Evolutionary conservation across 2,113 vertebrate genomes (phyloP).

Genomic region (Solea solea): DNA sequence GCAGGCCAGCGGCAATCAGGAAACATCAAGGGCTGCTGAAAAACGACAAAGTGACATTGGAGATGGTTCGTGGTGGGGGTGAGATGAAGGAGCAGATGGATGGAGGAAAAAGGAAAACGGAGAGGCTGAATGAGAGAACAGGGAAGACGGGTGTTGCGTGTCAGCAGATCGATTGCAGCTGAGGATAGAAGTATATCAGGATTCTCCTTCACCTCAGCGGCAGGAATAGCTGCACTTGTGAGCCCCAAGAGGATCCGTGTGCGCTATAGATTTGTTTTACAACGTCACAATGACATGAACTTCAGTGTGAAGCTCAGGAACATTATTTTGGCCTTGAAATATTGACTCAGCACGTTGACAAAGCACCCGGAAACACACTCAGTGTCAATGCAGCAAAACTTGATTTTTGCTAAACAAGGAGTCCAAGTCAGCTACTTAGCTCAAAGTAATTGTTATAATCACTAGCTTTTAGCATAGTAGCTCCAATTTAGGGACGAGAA

Average conservation of each 20-base stretch:
- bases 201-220: conserved; percentile 59
- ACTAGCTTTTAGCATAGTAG: neutral
- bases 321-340: neutral
- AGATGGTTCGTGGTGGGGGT: conserved; percentile 29
- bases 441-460: too few relatives aligned
- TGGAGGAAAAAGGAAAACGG: conserved; percentile 19
- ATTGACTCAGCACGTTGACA: neutral
- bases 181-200: conserved; percentile 59
- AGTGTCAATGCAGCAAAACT: too few relatives aligned
- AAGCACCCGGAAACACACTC: neutral
- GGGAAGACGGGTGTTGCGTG: conserved; percentile 60
- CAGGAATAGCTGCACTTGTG: conserved; percentile 43
- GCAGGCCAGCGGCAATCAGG: conserved; percentile 67
- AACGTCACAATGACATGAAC: conserved; percentile 4
- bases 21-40: conserved; percentile 62
- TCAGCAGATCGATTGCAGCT: conserved; percentile 70
- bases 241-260: conserved; percentile 34
- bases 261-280: conserved; percentile 26
- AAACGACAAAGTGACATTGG: conserved; percentile 60
- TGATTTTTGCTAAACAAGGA: too few relatives aligned
- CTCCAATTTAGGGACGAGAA: neutral
- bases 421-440: too few relatives aligned
- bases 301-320: neutral
- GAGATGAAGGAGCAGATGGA: conserved; percentile 11
- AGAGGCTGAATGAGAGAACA: conserved; percentile 43